Base-by-base conservation (phyloP, 2,113 vertebrate genomes). In the Gymnogyps californianus region DNA sequence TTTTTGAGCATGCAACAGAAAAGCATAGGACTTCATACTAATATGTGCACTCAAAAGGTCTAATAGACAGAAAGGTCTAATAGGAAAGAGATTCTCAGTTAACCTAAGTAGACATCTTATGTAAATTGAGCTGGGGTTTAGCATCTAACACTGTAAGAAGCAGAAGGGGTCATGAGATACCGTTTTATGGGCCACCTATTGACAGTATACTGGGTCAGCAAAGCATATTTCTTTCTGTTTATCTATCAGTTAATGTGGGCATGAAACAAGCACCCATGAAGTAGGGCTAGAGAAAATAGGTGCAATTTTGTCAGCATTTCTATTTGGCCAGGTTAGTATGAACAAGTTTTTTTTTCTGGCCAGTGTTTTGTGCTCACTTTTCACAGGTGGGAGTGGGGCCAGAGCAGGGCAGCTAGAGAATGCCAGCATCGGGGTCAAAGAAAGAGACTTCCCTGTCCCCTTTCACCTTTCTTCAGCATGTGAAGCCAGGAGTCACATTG, bases 361-460 rank as follows among this genome's bases (percentile, higher is more conserved):
- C 29, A 42, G 38, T 6, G 40, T 31, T 84, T 32, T 52, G 62
- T 65, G 88, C 52, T 87, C 16, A 0, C 42, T 59, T 24, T 70
- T 61, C 65, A 2, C 9, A 46, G 61, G 32, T 17, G 22, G 66
- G 71, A 81, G 67, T 16, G 40, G 83, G 55, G 84, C 47, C 66
- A 66, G 57, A 80, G 77, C 70, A 88, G 91, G 77, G 92, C 65
- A 49, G 96, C 86, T 95, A 91, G 81, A 58, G 46, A 76, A 88
- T 15, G 58, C 15, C 46, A 81, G 78, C 7, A 6, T 11, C 0
- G 2, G 75, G 66, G 20, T 69, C 38, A 38, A 16, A 86, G 80
- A 26, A 59, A 20, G 72, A 74, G 46, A n/a, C 29, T 59, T 88
- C 71, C 61, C 34, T 51, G 26, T 15, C 44, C 62, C 80, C 29